These are phyloP conservation scores for Campoletis sonorensis DNA, from an alignment of 1,140 invertebrate species.

Conservation along the genomic window DNA sequence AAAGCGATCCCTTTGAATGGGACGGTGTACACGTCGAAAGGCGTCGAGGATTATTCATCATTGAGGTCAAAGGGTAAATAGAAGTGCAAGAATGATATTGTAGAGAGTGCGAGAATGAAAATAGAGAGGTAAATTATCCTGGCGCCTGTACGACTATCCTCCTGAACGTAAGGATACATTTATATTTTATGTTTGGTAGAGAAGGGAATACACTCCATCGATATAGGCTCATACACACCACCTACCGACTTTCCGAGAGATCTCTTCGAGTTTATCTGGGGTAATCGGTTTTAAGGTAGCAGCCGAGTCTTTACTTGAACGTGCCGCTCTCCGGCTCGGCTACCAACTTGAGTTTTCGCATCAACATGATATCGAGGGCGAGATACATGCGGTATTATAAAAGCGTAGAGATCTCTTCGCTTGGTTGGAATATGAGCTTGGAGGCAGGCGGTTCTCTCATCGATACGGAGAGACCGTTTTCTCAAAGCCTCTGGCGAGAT, in stretches of 20 bases:
- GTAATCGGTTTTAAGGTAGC: conserved; percentile 41
- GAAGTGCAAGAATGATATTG: conserved; percentile 19
- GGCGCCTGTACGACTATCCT: conserved; percentile 16
- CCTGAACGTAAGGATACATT: not conserved
- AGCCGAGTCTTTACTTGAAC: conserved; percentile 41
- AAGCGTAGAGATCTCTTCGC: not conserved
- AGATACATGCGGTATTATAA: not conserved
- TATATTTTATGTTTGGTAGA: not conserved
- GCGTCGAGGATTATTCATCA: not conserved
- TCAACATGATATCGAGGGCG: conserved; percentile 29
- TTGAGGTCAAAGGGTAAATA: conserved; percentile 17
- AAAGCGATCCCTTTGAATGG: not conserved
- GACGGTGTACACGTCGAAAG: not conserved
- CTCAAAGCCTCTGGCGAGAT: conserved; percentile 39
- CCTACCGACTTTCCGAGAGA: not conserved
- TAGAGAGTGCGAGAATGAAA: conserved; percentile 14
- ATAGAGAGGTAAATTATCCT: conserved; percentile 27
- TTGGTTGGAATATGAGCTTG: conserved; percentile 23
- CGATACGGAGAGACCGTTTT: conserved; percentile 2
- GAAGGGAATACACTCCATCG: not conserved
- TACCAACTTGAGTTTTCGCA: conserved; percentile 32
- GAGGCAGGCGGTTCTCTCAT: not conserved
- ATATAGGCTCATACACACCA: not conserved
- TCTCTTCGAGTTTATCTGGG: not conserved
- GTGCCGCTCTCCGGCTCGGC: conserved; percentile 29